phyloP scores from a whole-genome alignment of 2,113 vertebrate species.

The Hippocampus mohnikei region DNA sequence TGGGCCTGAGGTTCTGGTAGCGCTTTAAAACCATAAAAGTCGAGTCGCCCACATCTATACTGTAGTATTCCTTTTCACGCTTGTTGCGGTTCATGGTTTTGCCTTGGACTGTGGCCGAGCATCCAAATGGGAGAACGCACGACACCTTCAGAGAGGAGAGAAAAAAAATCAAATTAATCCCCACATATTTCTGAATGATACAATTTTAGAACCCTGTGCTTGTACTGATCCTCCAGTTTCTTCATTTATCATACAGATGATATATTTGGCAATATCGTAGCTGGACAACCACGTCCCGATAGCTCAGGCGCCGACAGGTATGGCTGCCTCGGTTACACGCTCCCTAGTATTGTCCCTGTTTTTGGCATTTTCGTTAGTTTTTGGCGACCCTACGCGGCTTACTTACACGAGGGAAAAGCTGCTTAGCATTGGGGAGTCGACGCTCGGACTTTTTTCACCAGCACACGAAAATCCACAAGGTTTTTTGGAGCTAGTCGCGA shows the following conservation, averaged over 20 bases:
- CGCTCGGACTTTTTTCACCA: too few species aligned
- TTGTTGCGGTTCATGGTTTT: slow-evolving; percentile 94
- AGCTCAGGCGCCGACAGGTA: too few species aligned
- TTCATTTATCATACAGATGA: neutral
- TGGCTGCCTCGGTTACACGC: too few species aligned
- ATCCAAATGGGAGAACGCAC: slow-evolving; percentile 75
- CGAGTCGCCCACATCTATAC: slow-evolving; percentile 95
- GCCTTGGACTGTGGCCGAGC: slow-evolving; percentile 56
- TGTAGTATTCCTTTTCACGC: slow-evolving; percentile 96
- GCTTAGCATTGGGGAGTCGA: too few species aligned
- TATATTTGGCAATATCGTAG: neutral
- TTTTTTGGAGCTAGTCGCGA: too few species aligned
- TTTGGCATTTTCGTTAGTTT: too few species aligned
- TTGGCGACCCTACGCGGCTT: too few species aligned
- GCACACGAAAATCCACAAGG: too few species aligned
- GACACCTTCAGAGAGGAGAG: slow-evolving; percentile 65
- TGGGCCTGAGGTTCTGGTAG: slow-evolving; percentile 95
- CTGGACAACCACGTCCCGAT: neutral
- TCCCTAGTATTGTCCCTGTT: too few species aligned
- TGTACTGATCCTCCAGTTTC: neutral
- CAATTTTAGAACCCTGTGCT: neutral
- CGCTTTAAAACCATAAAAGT: slow-evolving; percentile 96
- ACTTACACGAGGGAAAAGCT: too few species aligned
- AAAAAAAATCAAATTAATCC: neutral
- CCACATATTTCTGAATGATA: too few species aligned